Percentiles rank a stretch among this genome's conserved stretches.
phyloP scores from a whole-genome alignment of 2,797 vertebrate species.

The Paratrypauchen microcephalus region DNA sequence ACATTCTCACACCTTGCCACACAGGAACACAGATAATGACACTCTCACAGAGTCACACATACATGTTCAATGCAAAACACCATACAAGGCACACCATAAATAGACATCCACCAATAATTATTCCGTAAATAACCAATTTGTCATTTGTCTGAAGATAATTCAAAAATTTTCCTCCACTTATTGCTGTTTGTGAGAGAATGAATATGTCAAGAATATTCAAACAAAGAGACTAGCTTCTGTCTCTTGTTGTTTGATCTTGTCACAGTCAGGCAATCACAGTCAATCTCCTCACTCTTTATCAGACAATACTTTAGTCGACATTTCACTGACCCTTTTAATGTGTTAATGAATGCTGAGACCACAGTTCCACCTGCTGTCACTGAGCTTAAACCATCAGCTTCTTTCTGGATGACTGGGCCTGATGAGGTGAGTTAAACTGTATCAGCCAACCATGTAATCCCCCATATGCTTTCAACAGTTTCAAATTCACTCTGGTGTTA shows the following conservation, averaged over 20 bases:
- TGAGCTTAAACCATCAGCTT: slow-evolving; percentile 43
- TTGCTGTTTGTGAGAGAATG: not conserved
- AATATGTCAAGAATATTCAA: not conserved
- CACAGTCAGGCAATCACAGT: not conserved
- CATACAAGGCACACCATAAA: no score
- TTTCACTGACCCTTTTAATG: slow-evolving; percentile 6
- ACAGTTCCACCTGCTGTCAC: slow-evolving; percentile 30
- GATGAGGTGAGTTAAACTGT: slow-evolving; percentile 45
- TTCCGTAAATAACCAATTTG: not conserved
- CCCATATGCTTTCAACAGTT: slow-evolving; percentile 24
- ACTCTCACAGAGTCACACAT: no score
- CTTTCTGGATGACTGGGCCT: slow-evolving; percentile 32
- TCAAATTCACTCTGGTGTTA: slow-evolving; percentile 28
- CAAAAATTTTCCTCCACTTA: not conserved
- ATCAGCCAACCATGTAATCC: slow-evolving; percentile 50
- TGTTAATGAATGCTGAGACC: slow-evolving; percentile 11
- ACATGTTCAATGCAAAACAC: no score
- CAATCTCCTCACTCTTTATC: not conserved
- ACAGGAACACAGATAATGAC: no score
- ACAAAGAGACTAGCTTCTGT: not conserved
- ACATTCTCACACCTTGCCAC: no score
- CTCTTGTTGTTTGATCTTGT: not conserved
- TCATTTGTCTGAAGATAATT: not conserved
- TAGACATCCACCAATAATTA: not conserved
- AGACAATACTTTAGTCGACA: slow-evolving; percentile 3